Base-by-base conservation (phyloP, 2,113 vertebrate species). In the Ginglymostoma cirratum region DNA sequence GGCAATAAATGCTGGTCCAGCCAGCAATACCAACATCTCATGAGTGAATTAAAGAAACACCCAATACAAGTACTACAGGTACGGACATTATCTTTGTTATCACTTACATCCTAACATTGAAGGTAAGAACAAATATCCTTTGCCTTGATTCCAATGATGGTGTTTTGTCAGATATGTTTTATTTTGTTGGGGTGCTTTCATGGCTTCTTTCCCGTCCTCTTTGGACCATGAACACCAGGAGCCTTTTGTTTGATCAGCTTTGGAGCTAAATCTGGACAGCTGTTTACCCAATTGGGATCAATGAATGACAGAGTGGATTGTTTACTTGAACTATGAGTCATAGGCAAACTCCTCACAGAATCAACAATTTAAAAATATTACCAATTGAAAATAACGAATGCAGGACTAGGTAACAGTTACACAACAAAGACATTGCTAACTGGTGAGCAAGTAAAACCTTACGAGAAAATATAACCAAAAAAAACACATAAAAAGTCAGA, bases 161-260 rank as follows among this genome's bases (percentile, higher is more conserved):
- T 1, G 34, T 92, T 34, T 4, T n/a, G 34, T 0, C 30, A 38
- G 89, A 17, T 65, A 38, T 65, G 52, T 19, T 66, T 66, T 66
- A n/a, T 5, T 83, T 83, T 83, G 30, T 30, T 65, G 61, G 55
- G 30, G 34, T 90, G 27, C 48, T 30, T 61, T 34, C 0, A 66
- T 92, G 55, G 15, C 17, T 19, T n/a, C 15, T 92, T 92, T 21
- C 23, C 55, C 10, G 27, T 89, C 48, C 52, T 90, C 30, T 30
- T 21, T 92, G 89, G 89, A 66, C 89, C 89, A 92, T 92, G 89
- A 61, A 38, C 55, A 92, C 89, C 55, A 65, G 85, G 42, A 66
- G 30, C 52, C 10, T 34, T 90, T 48, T 90, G 55, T 45, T 65
- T 66, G 66, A 92, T n/a, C 65, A 93, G 0, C 19, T 93, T 61